Evolutionary conservation across 2,888 invertebrate species (phyloP).

Genomic region (Criorhina ranunculi): DNA sequence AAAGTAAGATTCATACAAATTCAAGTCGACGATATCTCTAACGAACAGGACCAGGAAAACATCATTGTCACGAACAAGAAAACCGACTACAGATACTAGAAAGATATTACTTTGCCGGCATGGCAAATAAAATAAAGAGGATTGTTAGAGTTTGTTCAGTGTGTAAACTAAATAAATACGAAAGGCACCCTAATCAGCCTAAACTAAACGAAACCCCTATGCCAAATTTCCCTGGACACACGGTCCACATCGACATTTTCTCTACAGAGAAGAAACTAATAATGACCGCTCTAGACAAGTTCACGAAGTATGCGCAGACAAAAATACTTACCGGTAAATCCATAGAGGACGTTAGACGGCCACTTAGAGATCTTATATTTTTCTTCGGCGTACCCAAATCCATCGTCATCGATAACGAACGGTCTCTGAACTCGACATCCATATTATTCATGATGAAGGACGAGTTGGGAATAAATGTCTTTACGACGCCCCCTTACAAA

Average conservation of each 20-base stretch:
- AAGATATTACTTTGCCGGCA: constrained; percentile 50
- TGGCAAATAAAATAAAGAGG: constrained; percentile 10
- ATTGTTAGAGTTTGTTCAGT: constrained; percentile 30
- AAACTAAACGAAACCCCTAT: constrained; percentile 25
- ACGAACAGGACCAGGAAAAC: constrained; percentile 43
- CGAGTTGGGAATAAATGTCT: constrained; percentile 24
- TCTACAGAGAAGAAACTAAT: constrained; percentile 45
- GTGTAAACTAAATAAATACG: constrained; percentile 56
- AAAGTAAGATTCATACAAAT: constrained; percentile 45
- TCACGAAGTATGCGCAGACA: constrained; percentile 53
- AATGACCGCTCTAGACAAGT: constrained; percentile 59
- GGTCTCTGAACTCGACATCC: constrained; percentile 47
- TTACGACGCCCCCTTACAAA: constrained; percentile 14
- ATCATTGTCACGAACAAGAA: constrained; percentile 38
- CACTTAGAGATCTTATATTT: constrained; percentile 60
- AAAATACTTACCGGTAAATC: constrained; percentile 42
- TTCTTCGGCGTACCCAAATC: constrained; percentile 63
- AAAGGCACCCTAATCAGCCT: constrained; percentile 33
- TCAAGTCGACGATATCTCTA: constrained; percentile 37
- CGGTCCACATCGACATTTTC: constrained; percentile 59
- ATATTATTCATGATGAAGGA: constrained; percentile 61
- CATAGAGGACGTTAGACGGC: constrained; percentile 49
- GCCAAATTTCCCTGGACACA: constrained; percentile 53
- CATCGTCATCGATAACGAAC: constrained; percentile 69
- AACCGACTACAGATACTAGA: constrained; percentile 55